Percentiles rank a stretch among this genome's conserved stretches.
Evolutionary conservation across 1,140 invertebrate species (phyloP).

Genomic region (Panonychus citri): DNA sequence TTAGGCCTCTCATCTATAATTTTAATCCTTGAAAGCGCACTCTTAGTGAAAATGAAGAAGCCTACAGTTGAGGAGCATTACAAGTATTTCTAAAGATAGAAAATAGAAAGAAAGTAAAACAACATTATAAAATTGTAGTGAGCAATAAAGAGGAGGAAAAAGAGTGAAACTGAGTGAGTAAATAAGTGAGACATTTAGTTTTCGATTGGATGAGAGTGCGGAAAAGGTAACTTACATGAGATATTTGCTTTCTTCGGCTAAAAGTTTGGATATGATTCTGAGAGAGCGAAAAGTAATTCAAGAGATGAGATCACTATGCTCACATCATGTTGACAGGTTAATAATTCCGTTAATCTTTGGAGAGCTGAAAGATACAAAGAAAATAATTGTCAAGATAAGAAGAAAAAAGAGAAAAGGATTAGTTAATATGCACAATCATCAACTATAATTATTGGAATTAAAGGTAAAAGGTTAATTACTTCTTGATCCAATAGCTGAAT

Average conservation of each 20-base stretch:
- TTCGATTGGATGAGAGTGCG: neutral
- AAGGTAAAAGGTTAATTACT: neutral
- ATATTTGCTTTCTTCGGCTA: conserved; percentile 5
- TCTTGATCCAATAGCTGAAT: conserved; percentile 1
- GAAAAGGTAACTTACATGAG: conserved; percentile 12
- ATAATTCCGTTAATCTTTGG: conserved; percentile 7
- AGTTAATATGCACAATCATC: too few species aligned
- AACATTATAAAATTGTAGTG: too few species aligned
- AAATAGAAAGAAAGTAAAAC: too few species aligned
- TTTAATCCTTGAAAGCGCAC: conserved; percentile 8
- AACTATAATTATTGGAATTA: too few species aligned
- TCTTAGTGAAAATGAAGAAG: conserved; percentile 5
- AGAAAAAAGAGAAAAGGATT: neutral
- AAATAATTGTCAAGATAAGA: too few species aligned
- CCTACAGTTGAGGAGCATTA: conserved; percentile 11
- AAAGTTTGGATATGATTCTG: conserved; percentile 7
- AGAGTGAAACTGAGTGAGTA: neutral
- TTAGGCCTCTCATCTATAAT: conserved; percentile 5
- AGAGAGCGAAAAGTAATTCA: conserved; percentile 9
- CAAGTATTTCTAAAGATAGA: conserved; percentile 4
- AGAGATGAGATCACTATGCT: conserved; percentile 5
- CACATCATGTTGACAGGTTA: conserved; percentile 13
- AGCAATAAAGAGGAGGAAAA: too few species aligned
- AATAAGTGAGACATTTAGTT: neutral
- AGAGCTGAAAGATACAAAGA: neutral